These are phyloP conservation scores for Rotaria socialis DNA, from an alignment of 2,888 invertebrate genomes.

Conservation along the genomic window DNA sequence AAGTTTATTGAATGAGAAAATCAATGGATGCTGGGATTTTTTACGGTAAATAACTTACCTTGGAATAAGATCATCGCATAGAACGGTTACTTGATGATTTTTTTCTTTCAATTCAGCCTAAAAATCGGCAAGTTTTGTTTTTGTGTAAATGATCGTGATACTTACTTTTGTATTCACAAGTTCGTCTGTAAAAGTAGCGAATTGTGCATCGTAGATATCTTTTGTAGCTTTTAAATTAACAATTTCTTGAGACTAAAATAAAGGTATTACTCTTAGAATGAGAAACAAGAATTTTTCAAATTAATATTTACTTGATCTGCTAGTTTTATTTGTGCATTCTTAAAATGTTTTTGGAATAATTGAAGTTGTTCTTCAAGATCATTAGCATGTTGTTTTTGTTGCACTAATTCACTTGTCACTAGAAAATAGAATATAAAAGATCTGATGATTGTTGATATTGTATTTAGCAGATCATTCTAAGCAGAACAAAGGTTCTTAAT, in stretches of 20 bases:
- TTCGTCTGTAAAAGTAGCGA: background rate
- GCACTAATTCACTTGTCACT: conserved; percentile 60
- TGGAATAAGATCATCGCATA: background rate
- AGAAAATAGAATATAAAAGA: conserved; percentile 45
- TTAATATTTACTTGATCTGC: conserved; percentile 40
- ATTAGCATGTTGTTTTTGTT: conserved; percentile 57
- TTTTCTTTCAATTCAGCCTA: background rate
- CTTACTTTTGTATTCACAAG: background rate
- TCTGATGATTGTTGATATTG: no score
- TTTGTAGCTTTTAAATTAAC: background rate
- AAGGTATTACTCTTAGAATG: background rate
- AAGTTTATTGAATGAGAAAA: background rate
- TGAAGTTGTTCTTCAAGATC: conserved; percentile 50
- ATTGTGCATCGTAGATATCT: background rate
- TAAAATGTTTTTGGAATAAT: background rate
- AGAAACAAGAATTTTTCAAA: background rate
- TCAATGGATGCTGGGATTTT: no score
- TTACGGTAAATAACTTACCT: background rate
- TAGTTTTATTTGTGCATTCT: background rate
- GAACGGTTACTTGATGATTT: background rate
- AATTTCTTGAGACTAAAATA: conserved; percentile 23
- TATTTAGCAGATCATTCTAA: no score
- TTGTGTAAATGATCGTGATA: background rate
- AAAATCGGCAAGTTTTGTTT: background rate
- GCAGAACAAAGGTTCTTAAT: no score